A percentile compares a stretch with the other conserved stretches of the same genome.
Conservation (phyloP, 2,113 vertebrate species). For the Talpa occidentalis region DNA sequence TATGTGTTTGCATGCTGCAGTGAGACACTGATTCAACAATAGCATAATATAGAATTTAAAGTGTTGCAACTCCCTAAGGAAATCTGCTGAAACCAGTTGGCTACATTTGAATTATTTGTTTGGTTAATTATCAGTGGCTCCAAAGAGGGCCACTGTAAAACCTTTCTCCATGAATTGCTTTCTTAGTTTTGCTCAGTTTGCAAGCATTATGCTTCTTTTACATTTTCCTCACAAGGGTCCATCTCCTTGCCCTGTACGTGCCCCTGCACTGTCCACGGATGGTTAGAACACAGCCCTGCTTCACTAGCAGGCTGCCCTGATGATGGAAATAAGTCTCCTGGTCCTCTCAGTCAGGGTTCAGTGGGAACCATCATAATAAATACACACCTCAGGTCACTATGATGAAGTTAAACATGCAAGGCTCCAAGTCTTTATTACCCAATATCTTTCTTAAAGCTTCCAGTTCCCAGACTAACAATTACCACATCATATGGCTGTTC, state of each 20-base stretch:
- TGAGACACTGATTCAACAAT: slow-evolving; percentile 70
- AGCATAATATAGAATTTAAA: slow-evolving; percentile 71
- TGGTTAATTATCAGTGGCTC: slow-evolving; percentile 83
- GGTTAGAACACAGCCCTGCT: neutral
- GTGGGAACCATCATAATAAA: slow-evolving; percentile 40
- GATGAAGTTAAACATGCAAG: neutral
- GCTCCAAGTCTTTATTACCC: slow-evolving; percentile 58
- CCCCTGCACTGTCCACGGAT: slow-evolving; percentile 67
- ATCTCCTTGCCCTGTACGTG: slow-evolving; percentile 75
- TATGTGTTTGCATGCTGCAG: neutral
- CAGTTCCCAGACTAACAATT: slow-evolving; percentile 64
- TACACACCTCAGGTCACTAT: neutral
- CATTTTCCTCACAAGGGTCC: slow-evolving; percentile 54
- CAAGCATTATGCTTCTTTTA: slow-evolving; percentile 76
- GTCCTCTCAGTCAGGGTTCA: neutral
- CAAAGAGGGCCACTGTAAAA: slow-evolving; percentile 81
- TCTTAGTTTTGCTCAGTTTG: slow-evolving; percentile 79
- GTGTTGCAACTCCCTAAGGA: slow-evolving; percentile 65
- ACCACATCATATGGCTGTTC: slow-evolving; percentile 66
- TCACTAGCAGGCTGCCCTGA: neutral
- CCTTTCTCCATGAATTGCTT: slow-evolving; percentile 82
- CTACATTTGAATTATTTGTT: slow-evolving; percentile 81
- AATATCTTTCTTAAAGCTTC: slow-evolving; percentile 56
- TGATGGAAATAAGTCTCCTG: slow-evolving; percentile 38
- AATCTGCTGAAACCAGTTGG: slow-evolving; percentile 75